Base-by-base conservation (phyloP, 2,888 invertebrate genomes). In the Shargacucullia verbasci region DNA sequence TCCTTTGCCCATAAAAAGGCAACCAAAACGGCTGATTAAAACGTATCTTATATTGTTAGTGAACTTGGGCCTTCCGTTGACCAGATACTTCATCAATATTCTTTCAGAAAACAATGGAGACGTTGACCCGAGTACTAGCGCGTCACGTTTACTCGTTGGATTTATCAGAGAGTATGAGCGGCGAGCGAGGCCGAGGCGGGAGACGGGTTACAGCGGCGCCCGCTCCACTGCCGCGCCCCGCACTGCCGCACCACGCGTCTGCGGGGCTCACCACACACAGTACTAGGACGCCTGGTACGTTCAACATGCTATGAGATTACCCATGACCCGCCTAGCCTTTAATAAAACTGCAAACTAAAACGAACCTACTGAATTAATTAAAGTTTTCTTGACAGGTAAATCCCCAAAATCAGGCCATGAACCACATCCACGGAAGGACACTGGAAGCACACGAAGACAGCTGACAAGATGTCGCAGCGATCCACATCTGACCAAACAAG, bases 131-230 rank as follows among this genome's bases (percentile, higher is more conserved):
- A 64, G 99, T 99, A 34, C 94, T 99, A 57, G 99, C 99, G 0
- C 96, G 98, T 13, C 98, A 99, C 86, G 98, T 99, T 15, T 99
- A 99, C 85, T 97, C 97, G 73, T 94, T 99, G 69, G 99, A 99
- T 92, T 92, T 99, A 70, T 96, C 97, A 45, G 98, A 99, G 90
- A 90, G 98, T 48, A 98, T 97, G 2, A 85, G 98, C 63, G 97
- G 97, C 79, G 94, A 98, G 68, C 56, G 74, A 54, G 53, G 68
- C 63, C 52, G 82, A 0, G 78, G 59, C 2, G 78, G 82, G 3
- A 31, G 79, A 44, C 59, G 80, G 10, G 58, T 70, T 33, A 39
- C 74, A 35, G 68, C 81, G 14, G 76, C 78, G 44, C 76, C 82
- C 67, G 73, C 83, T 59, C 83, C 81, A n/a, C 75, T 67, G 7